Conservation (phyloP, 2,888 invertebrate species). For the Microctonus brassicae region DNA sequence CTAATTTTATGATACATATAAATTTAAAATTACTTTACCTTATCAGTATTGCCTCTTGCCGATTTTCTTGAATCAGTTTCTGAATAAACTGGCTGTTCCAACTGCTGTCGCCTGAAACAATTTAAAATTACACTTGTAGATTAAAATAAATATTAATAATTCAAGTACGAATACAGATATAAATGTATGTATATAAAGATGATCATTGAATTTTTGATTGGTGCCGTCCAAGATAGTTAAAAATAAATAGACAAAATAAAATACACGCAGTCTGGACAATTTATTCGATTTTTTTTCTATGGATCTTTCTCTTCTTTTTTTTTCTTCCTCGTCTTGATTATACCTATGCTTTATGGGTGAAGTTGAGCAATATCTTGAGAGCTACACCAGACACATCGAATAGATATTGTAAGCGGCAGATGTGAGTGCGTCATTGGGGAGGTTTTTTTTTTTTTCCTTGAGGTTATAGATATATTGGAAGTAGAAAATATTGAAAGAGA, state of each 20-base stretch:
- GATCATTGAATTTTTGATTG: not conserved
- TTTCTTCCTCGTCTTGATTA: not conserved
- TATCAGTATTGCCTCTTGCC: slow-evolving; percentile 57
- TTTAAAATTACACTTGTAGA: too few relatives aligned
- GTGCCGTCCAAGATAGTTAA: not conserved
- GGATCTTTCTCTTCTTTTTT: not conserved
- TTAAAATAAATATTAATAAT: not conserved
- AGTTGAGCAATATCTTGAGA: slow-evolving; percentile 10
- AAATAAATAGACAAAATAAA: not conserved
- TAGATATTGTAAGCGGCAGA: slow-evolving; percentile 5
- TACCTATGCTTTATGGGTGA: not conserved
- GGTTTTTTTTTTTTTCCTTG: not conserved
- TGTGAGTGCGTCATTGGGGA: not conserved
- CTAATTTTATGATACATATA: not conserved
- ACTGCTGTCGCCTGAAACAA: slow-evolving; percentile 64
- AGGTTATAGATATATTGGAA: not conserved
- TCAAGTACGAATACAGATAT: not conserved
- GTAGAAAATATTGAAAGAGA: not conserved
- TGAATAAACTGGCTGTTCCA: slow-evolving; percentile 66
- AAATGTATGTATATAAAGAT: not conserved
- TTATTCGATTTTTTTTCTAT: not conserved
- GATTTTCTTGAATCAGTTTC: slow-evolving; percentile 58
- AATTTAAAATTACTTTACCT: slow-evolving; percentile 52
- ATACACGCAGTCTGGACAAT: not conserved
- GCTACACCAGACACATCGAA: slow-evolving; percentile 8